Conservation (phyloP, 2,888 invertebrate species). For the Scrobipalpa atriplicella region DNA sequence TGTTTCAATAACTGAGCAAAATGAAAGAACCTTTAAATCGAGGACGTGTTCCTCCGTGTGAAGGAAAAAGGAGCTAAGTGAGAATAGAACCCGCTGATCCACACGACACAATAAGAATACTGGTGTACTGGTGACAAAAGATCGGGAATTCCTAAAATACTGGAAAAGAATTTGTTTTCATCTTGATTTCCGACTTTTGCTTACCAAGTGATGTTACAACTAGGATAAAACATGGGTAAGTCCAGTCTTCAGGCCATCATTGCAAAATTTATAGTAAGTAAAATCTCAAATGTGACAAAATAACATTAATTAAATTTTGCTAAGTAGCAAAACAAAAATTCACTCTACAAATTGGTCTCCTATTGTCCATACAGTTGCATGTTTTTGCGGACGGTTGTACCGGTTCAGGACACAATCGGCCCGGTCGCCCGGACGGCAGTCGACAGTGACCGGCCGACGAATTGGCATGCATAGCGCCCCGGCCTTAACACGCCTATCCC, state of each 20-base stretch:
- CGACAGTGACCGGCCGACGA: conserved; percentile 60
- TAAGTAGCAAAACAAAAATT: too few relatives aligned
- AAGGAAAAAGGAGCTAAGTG: background rate
- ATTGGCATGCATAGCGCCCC: conserved; percentile 78
- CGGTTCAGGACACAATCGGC: conserved; percentile 40
- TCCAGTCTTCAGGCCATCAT: too few relatives aligned
- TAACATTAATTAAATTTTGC: too few relatives aligned
- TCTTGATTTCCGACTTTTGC: too few relatives aligned
- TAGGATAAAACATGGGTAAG: too few relatives aligned
- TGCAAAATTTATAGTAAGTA: too few relatives aligned
- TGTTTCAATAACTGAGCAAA: conserved; percentile 21
- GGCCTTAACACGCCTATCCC: conserved; percentile 73
- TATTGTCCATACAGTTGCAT: too few relatives aligned
- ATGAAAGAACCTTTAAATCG: conserved; percentile 3
- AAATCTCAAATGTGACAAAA: too few relatives aligned
- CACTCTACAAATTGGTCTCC: too few relatives aligned
- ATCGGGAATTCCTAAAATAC: background rate
- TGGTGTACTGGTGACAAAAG: conserved; percentile 8
- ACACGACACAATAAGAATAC: conserved; percentile 9
- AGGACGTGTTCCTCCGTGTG: background rate
- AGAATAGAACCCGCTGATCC: conserved; percentile 19
- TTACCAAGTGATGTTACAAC: too few relatives aligned
- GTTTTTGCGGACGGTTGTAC: background rate
- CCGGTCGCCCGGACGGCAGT: conserved; percentile 45
- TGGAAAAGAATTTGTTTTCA: background rate